Percentiles rank a stretch among this genome's conserved stretches.
These are phyloP conservation scores for Epinotia nisella DNA, from an alignment of 2,888 invertebrate genomes.

Conservation along the genomic window DNA sequence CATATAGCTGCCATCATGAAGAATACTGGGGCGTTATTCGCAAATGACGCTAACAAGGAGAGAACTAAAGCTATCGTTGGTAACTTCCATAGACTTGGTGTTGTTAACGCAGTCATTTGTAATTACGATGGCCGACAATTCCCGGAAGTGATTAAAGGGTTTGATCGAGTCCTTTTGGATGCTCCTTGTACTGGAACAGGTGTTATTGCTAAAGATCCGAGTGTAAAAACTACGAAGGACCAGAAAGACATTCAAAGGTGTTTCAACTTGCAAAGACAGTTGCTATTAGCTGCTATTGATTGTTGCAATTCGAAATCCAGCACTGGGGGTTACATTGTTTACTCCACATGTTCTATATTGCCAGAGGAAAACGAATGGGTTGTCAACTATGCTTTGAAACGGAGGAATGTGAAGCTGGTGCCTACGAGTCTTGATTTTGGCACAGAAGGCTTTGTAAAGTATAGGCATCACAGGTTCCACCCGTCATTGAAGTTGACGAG, in stretches of 20 bases:
- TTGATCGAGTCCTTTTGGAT: constrained; percentile 97
- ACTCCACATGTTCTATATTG: constrained; percentile 99
- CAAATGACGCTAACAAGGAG: constrained; percentile 97
- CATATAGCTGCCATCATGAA: constrained; percentile 99
- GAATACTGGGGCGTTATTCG: constrained; percentile 97
- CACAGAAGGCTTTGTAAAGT: constrained; percentile 96
- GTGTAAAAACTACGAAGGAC: constrained; percentile 97
- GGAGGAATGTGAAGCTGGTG: constrained; percentile 96
- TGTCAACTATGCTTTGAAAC: constrained; percentile 96
- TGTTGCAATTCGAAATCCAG: constrained; percentile 96
- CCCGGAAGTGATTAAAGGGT: constrained; percentile 93
- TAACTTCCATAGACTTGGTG: constrained; percentile 98
- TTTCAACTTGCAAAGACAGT: constrained; percentile 95
- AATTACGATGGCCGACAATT: constrained; percentile 95
- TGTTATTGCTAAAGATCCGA: constrained; percentile 98
- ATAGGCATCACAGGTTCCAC: constrained; percentile 93
- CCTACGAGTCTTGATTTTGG: constrained; percentile 98
- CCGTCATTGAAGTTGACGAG: constrained; percentile 94
- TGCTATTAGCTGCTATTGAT: constrained; percentile 98
- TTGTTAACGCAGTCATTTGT: constrained; percentile 96
- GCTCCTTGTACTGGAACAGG: constrained; percentile 99
- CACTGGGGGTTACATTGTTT: constrained; percentile 97
- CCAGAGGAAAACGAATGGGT: constrained; percentile 99
- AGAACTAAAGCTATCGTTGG: constrained; percentile 96
- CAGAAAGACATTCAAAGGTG: constrained; percentile 95